These are phyloP conservation scores for Xyliphius kryptos DNA, from an alignment of 2,113 vertebrate species.

Conservation along the genomic window DNA sequence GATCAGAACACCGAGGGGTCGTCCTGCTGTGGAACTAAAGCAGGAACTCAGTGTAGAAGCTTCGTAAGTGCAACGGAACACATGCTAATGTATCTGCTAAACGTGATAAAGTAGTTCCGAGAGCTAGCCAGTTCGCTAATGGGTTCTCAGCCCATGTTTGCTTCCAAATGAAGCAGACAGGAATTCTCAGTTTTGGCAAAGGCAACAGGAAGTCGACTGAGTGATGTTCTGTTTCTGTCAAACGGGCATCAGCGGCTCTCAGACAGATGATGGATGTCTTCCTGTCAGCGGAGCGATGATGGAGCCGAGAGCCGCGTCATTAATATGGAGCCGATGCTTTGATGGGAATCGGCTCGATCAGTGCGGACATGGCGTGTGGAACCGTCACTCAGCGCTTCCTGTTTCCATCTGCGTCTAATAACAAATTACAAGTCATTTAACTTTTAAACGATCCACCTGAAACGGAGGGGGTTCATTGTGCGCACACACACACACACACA, in stretches of 20 bases:
- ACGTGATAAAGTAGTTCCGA: slow-evolving; percentile 46
- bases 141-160: slow-evolving; percentile 59
- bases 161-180: slow-evolving; percentile 29
- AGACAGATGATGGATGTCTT: slow-evolving; percentile 62
- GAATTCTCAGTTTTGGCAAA: slow-evolving; percentile 10
- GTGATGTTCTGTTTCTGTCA: slow-evolving; percentile 38
- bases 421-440: too few relatives aligned
- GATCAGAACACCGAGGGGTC: too few relatives aligned
- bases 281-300: slow-evolving; percentile 58
- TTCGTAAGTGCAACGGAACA: slow-evolving; percentile 36
- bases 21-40: too few relatives aligned
- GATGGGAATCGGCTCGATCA: slow-evolving; percentile 37
- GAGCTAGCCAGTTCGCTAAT: slow-evolving; percentile 52
- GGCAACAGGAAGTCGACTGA: slow-evolving; percentile 35
- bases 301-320: slow-evolving; percentile 55
- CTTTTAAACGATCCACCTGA: too few relatives aligned
- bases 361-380: slow-evolving; percentile 25
- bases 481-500: too few relatives aligned
- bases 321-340: slow-evolving; percentile 50
- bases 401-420: too few relatives aligned
- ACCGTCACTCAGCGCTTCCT: too few relatives aligned
- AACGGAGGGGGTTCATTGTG: too few relatives aligned
- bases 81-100: slow-evolving; percentile 28
- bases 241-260: slow-evolving; percentile 20
- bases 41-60: not conserved